These are phyloP conservation scores for Scolopax rusticola DNA, from an alignment of 2,797 vertebrate genomes.

Conservation along the genomic window DNA sequence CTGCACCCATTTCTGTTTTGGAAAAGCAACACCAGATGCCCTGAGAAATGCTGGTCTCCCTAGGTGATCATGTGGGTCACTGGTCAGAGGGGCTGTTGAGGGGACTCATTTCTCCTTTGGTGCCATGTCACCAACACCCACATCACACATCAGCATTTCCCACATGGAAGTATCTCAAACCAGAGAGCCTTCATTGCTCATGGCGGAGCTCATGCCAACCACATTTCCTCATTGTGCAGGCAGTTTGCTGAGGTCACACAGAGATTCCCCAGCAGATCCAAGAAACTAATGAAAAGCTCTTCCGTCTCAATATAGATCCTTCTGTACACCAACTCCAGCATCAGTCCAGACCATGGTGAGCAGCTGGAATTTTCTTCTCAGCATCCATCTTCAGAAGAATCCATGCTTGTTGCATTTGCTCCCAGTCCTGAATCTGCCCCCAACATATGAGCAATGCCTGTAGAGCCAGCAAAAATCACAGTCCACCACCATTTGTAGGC, in stretches of 20 bases:
- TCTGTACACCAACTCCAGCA: background rate
- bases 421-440: background rate
- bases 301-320: background rate
- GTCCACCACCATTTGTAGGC: accelerated
- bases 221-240: background rate
- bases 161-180: background rate
- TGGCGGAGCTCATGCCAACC: background rate
- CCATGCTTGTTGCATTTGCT: background rate
- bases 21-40: background rate
- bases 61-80: background rate
- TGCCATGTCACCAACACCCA: background rate
- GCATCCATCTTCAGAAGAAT: background rate
- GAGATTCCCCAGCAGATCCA: background rate
- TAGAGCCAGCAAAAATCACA: background rate
- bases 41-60: background rate
- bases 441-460: background rate
- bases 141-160: background rate
- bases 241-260: background rate
- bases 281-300: conserved; percentile 19
- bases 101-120: background rate
- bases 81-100: background rate
- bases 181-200: background rate
- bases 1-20: background rate
- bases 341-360: background rate
- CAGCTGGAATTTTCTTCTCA: background rate